These are phyloP conservation scores for Ictidomys tridecemlineatus DNA, from an alignment of 2,113 vertebrate genomes.

Conservation along the genomic window DNA sequence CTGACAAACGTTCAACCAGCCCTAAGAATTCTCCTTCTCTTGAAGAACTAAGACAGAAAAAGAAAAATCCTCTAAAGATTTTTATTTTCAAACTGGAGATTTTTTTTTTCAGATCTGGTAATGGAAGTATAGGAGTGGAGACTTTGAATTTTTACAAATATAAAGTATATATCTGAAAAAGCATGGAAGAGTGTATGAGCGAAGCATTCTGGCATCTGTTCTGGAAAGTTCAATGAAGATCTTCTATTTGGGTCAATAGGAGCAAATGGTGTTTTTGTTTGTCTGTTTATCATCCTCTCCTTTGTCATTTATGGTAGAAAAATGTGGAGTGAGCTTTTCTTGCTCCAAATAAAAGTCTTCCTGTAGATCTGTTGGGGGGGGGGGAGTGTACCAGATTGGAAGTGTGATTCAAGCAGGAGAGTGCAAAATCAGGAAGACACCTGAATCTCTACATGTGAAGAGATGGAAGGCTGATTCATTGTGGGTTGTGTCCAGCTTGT, in stretches of 20 bases:
- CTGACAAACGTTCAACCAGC: not conserved
- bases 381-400: not conserved
- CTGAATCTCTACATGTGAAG: not conserved
- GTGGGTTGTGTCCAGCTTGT: constrained; percentile 22
- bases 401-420: not conserved
- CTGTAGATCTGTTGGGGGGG: not conserved
- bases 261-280: not conserved
- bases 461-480: not conserved
- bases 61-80: not conserved
- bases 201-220: not conserved
- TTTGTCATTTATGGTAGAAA: not conserved
- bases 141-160: not conserved
- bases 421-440: not conserved
- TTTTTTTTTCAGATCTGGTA: constrained; percentile 8
- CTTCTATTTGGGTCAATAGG: not conserved
- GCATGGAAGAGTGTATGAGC: not conserved
- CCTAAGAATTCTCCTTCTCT: not conserved
- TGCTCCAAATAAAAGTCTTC: constrained; percentile 24
- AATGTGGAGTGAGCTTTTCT: not conserved
- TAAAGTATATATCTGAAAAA: not conserved
- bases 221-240: not conserved
- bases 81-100: constrained; percentile 31
- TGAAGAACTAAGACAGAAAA: not conserved
- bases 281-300: not conserved
- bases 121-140: not conserved